Evolutionary conservation across 2,888 invertebrate genomes (phyloP), one percentile per base, ranked within the genome.

Genomic region (Eremobia ochroleuca): DNA sequence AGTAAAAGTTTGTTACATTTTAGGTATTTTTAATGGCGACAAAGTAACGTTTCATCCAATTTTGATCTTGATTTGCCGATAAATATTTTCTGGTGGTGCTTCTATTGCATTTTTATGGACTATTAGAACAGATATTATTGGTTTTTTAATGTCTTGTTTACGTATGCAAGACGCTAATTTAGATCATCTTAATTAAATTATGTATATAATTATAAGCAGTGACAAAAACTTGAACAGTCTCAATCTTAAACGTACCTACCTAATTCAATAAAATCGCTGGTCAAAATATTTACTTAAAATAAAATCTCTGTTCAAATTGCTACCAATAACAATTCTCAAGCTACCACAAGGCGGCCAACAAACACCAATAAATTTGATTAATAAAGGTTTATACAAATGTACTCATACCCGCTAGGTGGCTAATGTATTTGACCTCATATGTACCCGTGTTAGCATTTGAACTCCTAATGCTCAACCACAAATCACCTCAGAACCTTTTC

Each of bases 381-480:
- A 96, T 95, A 94, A 92, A 93, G 90, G 92, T 94, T 93, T 93
- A 94, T 93, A 92, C 91, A 91, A 91, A 91, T 89, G 91, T 91
- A 90, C 91, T 91, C 94, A 88, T 88, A 91, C 94, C 94, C 95
- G 94, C 95, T 96, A 95, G 95, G 96, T 96, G 96, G 95, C 96
- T 96, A 96, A 96, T 96, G 96, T 92, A 91, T 95, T 95, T 96
- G 96, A 96, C 96, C 96, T 89, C 93, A 89, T 94, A 94, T 94
- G 92, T 88, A 91, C 93, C 92, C 92, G 94, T 95, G 95, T 95
- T 95, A 96, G 93, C 94, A 87, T 93, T 94, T 95, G 95, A 96
- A 95, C 96, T 95, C 95, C 91, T 95, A 95, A 96, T 95, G 94
- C 93, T 93, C 89, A 92, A 88, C 92, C 93, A 96, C 96, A 94